Percentiles rank a stretch among this genome's conserved stretches.
These are phyloP conservation scores for Volucella inanis DNA, from an alignment of 2,888 invertebrate genomes.

Conservation along the genomic window DNA sequence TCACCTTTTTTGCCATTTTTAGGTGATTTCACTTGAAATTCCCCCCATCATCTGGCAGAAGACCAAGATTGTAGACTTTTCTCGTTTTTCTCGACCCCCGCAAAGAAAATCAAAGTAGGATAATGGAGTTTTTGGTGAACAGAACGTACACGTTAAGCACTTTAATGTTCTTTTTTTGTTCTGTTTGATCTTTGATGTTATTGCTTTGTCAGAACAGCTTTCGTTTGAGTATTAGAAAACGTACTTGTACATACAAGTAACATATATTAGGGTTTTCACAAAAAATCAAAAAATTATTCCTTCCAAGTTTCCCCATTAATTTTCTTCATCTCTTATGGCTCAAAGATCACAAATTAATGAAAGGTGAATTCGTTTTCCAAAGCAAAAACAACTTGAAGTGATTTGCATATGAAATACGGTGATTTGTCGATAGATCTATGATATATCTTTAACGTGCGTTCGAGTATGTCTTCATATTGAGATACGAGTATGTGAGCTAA, in stretches of 20 bases:
- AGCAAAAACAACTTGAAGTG: too few species aligned
- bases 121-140: background rate
- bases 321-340: background rate
- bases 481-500: too few species aligned
- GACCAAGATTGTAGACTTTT: background rate
- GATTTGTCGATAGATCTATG: too few species aligned
- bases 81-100: too few species aligned
- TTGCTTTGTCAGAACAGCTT: background rate
- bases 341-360: background rate
- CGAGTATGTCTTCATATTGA: too few species aligned
- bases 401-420: too few species aligned
- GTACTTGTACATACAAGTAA: background rate
- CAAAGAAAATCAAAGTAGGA: background rate
- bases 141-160: background rate
- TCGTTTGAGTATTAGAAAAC: slow-evolving; percentile 8
- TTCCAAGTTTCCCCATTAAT: background rate
- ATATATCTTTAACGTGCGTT: too few species aligned
- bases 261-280: too few species aligned
- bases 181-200: slow-evolving; percentile 13
- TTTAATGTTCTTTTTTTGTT: slow-evolving; percentile 25
- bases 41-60: background rate
- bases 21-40: slow-evolving; percentile 29
- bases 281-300: background rate
- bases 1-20: slow-evolving; percentile 31
- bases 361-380: too few species aligned